phyloP scores from a whole-genome alignment of 2,113 vertebrate species.

The Apaloderma vittatum region DNA sequence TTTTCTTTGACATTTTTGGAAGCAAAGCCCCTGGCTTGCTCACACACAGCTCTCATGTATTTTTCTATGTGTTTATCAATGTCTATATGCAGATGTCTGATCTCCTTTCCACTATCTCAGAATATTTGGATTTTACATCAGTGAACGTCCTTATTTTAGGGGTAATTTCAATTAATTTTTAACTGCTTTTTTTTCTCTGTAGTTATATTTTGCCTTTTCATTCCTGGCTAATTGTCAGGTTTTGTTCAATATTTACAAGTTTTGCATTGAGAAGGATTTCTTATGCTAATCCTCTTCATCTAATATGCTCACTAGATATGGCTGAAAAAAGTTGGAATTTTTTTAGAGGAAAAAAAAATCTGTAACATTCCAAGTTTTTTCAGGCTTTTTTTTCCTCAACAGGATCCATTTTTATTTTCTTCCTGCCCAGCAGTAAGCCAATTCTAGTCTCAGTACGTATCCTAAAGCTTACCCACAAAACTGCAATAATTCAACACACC shows the following conservation, averaged over 20 bases:
- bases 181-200: conserved; percentile 20
- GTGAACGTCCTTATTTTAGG: background rate
- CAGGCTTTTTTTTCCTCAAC: background rate
- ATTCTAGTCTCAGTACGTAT: background rate
- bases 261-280: conserved; percentile 36
- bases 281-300: conserved; percentile 63
- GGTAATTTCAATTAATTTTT: conserved; percentile 56
- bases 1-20: background rate
- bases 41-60: background rate
- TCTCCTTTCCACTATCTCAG: background rate
- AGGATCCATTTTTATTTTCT: background rate
- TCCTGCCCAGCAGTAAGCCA: background rate
- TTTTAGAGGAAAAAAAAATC: background rate
- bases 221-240: conserved; percentile 51
- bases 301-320: conserved; percentile 47
- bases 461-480: background rate
- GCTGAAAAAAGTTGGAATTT: background rate
- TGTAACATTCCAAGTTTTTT: background rate
- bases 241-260: conserved; percentile 67
- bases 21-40: background rate
- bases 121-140: conserved; percentile 37
- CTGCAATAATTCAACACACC: background rate
- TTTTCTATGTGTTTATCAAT: background rate
- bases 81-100: background rate
- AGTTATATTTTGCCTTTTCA: conserved; percentile 26